Percentiles rank a stretch among this genome's conserved stretches.
phyloP scores from a whole-genome alignment of 2,113 vertebrate species.

The Calyptommatus sinebrachiatus region DNA sequence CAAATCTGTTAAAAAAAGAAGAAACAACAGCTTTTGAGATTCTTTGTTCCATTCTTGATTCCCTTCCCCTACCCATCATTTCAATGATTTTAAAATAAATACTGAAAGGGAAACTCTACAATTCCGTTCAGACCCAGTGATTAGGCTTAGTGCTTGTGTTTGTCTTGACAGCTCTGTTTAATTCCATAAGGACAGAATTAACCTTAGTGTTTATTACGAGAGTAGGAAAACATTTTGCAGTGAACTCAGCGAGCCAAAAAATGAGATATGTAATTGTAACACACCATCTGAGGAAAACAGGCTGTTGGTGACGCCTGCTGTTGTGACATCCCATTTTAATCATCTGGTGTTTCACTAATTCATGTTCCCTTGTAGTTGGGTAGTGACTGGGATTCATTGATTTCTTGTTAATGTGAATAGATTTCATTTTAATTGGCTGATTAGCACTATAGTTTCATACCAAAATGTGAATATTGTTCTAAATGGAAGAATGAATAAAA shows the following conservation, averaged over 20 bases:
- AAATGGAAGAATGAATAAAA: no score
- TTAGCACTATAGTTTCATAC: background rate
- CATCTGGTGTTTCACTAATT: constrained; percentile 13
- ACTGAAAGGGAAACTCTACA: background rate
- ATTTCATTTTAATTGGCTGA: background rate
- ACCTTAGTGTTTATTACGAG: constrained; percentile 7
- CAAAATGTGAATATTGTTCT: background rate
- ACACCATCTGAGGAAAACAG: constrained; percentile 13
- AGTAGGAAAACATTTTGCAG: constrained; percentile 16
- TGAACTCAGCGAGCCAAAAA: constrained; percentile 10
- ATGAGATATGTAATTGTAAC: constrained; percentile 20
- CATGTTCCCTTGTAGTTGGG: background rate
- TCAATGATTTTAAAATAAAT: background rate
- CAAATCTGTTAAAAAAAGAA: background rate
- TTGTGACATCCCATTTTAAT: constrained; percentile 3
- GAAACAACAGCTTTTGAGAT: background rate
- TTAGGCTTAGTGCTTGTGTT: background rate
- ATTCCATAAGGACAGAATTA: background rate
- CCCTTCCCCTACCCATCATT: no score
- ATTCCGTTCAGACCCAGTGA: background rate
- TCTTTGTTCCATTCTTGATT: no score
- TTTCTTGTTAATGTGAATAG: background rate
- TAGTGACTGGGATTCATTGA: background rate
- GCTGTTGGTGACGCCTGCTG: constrained; percentile 8
- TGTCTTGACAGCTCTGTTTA: constrained; percentile 4